Evolutionary conservation across 2,888 invertebrate genomes (phyloP).

Genomic region (Caradrina kadenii): DNA sequence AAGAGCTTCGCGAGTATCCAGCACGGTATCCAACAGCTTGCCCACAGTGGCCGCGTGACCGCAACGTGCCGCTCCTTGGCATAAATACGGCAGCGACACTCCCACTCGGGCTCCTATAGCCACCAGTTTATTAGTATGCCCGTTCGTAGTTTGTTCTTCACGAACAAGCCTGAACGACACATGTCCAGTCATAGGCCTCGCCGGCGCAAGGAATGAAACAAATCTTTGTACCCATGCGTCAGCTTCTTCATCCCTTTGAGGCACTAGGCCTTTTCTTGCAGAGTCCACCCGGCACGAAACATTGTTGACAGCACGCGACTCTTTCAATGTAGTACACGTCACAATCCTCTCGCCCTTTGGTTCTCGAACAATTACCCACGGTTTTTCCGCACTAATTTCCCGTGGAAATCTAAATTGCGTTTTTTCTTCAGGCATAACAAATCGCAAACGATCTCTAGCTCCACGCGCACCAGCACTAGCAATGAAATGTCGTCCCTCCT

Average conservation of each 20-base stretch:
- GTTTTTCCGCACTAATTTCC: slow-evolving; percentile 93
- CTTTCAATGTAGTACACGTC: slow-evolving; percentile 95
- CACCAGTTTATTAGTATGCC: slow-evolving; percentile 78
- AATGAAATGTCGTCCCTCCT: slow-evolving; percentile 92
- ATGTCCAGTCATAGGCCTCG: slow-evolving; percentile 94
- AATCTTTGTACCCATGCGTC: slow-evolving; percentile 94
- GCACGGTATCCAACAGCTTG: slow-evolving; percentile 92
- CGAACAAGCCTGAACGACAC: slow-evolving; percentile 94
- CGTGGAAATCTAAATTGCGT: slow-evolving; percentile 92
- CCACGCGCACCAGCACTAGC: slow-evolving; percentile 94
- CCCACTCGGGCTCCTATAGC: slow-evolving; percentile 93
- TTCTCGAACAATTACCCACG: slow-evolving; percentile 95
- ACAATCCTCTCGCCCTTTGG: slow-evolving; percentile 94
- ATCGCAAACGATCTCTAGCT: slow-evolving; percentile 93
- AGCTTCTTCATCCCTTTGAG: slow-evolving; percentile 92
- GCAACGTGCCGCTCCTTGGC: slow-evolving; percentile 92
- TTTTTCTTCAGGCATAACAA: slow-evolving; percentile 92
- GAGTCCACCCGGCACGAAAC: slow-evolving; percentile 94
- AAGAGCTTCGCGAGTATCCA: slow-evolving; percentile 95
- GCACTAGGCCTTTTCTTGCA: slow-evolving; percentile 92
- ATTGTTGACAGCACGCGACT: slow-evolving; percentile 94
- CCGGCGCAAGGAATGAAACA: slow-evolving; percentile 92
- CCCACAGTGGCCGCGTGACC: slow-evolving; percentile 92
- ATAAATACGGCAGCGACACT: slow-evolving; percentile 95
- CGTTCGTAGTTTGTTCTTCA: slow-evolving; percentile 89